Percentiles rank a stretch among this genome's conserved stretches.
Conservation (phyloP, 2,888 invertebrate genomes). For the Octodonta nipae region DNA sequence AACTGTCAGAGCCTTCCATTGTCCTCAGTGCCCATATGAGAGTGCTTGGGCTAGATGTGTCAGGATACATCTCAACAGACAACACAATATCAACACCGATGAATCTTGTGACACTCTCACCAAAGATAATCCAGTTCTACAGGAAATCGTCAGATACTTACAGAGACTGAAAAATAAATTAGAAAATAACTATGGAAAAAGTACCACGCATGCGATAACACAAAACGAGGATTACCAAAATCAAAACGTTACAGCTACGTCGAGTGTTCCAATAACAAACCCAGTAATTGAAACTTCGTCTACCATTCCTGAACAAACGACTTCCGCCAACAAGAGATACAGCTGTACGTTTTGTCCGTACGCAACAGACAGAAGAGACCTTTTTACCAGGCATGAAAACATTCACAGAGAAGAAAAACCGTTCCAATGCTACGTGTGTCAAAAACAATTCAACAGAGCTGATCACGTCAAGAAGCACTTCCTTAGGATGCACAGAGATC, state of each 20-base stretch:
- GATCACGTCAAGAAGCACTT: slow-evolving; percentile 93
- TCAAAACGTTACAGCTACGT: slow-evolving; percentile 12
- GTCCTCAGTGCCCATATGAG: slow-evolving; percentile 58
- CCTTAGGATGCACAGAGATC: slow-evolving; percentile 79
- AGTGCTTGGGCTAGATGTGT: slow-evolving; percentile 65
- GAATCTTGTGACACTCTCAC: slow-evolving; percentile 43
- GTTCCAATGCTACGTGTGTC: slow-evolving; percentile 84
- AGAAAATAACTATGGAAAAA: slow-evolving; percentile 34
- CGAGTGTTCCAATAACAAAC: slow-evolving; percentile 12
- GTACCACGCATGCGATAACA: slow-evolving; percentile 13
- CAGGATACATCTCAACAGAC: slow-evolving; percentile 56
- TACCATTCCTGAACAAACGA: slow-evolving; percentile 17
- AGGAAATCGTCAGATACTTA: slow-evolving; percentile 59
- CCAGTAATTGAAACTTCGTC: slow-evolving; percentile 19
- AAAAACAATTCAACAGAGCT: slow-evolving; percentile 84
- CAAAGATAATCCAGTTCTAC: slow-evolving; percentile 60
- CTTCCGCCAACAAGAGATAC: slow-evolving; percentile 50
- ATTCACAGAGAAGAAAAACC: slow-evolving; percentile 89
- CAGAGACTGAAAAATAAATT: slow-evolving; percentile 54
- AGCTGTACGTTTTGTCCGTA: slow-evolving; percentile 80
- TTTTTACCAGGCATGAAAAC: slow-evolving; percentile 84
- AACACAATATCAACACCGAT: slow-evolving; percentile 55
- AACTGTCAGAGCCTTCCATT: slow-evolving; percentile 49
- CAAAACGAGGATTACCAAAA: slow-evolving; percentile 17
- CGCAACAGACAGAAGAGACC: slow-evolving; percentile 78